Percentiles rank a stretch among this genome's conserved stretches.
Evolutionary conservation across 2,113 vertebrate species (phyloP).

Genomic region (Gasterosteus nipponicus): DNA sequence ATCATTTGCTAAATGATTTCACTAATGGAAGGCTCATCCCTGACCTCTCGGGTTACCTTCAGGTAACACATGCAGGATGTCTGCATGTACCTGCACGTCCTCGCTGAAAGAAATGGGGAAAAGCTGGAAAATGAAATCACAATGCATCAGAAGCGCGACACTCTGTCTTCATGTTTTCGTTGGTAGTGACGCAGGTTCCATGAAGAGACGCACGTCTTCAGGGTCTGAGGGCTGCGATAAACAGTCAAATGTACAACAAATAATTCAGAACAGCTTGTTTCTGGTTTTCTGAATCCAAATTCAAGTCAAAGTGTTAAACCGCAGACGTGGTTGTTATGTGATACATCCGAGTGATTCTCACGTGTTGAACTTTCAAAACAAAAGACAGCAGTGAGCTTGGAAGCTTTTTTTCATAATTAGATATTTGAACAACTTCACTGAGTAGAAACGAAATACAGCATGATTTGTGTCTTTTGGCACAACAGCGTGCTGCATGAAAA

Average conservation of each 20-base stretch:
- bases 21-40: constrained; percentile 49
- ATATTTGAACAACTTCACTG: background rate
- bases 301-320: background rate
- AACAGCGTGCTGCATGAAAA: background rate
- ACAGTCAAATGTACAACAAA: background rate
- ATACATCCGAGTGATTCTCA: background rate
- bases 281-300: background rate
- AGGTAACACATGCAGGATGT: constrained; percentile 67
- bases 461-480: background rate
- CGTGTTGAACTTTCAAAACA: background rate
- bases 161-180: background rate
- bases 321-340: background rate
- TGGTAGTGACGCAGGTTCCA: background rate
- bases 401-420: background rate
- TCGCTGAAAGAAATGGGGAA: constrained; percentile 65
- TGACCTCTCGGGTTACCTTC: constrained; percentile 68
- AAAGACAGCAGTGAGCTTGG: background rate
- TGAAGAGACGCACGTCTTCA: background rate
- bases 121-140: constrained; percentile 63
- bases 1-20: constrained; percentile 52
- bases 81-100: constrained; percentile 72
- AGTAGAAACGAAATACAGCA: background rate
- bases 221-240: background rate
- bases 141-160: background rate
- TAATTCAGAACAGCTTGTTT: too few relatives aligned